Conservation (phyloP, 2,888 invertebrate species). For the Drosophila kambysellisi region DNA sequence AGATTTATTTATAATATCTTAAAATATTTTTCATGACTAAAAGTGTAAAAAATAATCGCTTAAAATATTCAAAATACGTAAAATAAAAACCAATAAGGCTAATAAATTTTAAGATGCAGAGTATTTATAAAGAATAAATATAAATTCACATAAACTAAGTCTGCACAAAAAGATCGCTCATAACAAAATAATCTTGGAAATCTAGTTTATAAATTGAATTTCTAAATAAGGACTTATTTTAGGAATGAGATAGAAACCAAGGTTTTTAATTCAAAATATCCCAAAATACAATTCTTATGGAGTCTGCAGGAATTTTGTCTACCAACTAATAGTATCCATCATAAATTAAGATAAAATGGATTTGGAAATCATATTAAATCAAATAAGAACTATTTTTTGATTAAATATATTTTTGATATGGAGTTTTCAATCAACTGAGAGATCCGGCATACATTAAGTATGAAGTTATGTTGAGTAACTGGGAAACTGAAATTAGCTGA, state of each 20-base stretch:
- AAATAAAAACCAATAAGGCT: neutral
- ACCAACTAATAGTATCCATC: neutral
- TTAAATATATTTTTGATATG: neutral
- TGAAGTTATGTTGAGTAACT: constrained; percentile 4
- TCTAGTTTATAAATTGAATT: neutral
- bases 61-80: fast-evolving
- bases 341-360: neutral
- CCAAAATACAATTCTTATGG: neutral
- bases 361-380: neutral
- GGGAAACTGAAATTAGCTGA: constrained; percentile 44
- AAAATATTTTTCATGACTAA: too few relatives aligned
- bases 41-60: neutral
- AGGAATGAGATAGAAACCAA: neutral
- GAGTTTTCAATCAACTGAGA: neutral
- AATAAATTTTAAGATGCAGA: neutral
- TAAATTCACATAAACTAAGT: neutral
- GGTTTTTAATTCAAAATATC: neutral
- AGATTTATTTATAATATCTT: neutral
- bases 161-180: neutral
- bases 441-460: constrained; percentile 13
- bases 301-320: neutral
- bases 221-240: neutral
- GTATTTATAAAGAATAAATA: neutral
- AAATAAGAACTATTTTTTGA: neutral
- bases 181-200: neutral